phyloP scores from a whole-genome alignment of 2,888 invertebrate species.

The Adelphocoris suturalis region DNA sequence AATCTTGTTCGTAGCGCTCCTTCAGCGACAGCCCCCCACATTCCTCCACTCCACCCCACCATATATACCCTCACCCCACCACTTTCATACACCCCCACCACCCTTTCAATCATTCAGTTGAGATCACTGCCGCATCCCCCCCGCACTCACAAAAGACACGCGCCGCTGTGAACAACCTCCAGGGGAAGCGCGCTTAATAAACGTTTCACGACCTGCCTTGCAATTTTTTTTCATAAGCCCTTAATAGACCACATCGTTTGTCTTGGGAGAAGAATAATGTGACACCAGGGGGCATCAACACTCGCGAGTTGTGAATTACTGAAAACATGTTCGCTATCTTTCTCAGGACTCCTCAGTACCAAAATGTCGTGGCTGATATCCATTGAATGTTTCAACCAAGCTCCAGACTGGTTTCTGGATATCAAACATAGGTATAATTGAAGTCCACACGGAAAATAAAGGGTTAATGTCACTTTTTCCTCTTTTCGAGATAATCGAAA shows the following conservation, averaged over 20 bases:
- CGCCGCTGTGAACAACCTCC: conserved; percentile 15
- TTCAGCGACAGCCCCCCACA: not conserved
- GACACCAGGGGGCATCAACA: not conserved
- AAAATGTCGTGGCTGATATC: no score
- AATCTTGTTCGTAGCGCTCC: not conserved
- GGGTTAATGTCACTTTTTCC: no score
- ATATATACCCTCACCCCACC: not conserved
- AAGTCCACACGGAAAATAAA: no score
- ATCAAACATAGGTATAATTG: no score
- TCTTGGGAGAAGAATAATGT: not conserved
- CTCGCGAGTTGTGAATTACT: not conserved
- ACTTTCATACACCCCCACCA: not conserved
- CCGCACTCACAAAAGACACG: not conserved
- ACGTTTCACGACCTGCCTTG: not conserved
- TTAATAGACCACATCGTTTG: not conserved
- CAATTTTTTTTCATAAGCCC: not conserved
- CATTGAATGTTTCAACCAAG: no score
- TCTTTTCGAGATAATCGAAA: no score
- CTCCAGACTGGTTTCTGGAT: no score
- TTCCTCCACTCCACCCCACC: no score
- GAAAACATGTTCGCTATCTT: not conserved
- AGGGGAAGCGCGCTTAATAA: not conserved
- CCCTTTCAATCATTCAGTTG: no score
- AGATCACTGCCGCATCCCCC: no score
- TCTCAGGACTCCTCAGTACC: no score